Conservation (phyloP, 1,140 invertebrate genomes). For the Cataglyphis hispanica region DNA sequence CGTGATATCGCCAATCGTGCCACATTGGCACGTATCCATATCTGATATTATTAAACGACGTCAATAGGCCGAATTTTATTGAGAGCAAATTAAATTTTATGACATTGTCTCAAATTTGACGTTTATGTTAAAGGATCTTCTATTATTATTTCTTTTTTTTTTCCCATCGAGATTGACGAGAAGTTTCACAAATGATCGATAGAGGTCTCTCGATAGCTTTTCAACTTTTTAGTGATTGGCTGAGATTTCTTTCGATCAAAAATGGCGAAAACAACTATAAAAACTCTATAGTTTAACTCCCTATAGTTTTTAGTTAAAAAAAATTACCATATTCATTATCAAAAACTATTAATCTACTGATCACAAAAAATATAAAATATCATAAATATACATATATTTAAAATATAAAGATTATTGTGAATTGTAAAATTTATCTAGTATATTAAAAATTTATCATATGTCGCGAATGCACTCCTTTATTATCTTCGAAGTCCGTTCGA, state of each 20-base stretch:
- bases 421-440: too few relatives aligned
- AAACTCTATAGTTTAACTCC: too few relatives aligned
- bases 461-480: background rate
- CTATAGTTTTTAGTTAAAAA: too few relatives aligned
- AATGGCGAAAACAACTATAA: too few relatives aligned
- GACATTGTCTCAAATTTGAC: background rate
- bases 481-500: background rate
- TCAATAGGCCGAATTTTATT: background rate
- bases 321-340: too few relatives aligned
- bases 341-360: too few relatives aligned
- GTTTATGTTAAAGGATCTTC: background rate
- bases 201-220: background rate
- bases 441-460: background rate
- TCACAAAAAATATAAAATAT: too few relatives aligned
- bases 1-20: background rate
- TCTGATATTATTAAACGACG: background rate
- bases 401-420: too few relatives aligned
- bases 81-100: background rate
- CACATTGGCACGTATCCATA: constrained; percentile 4
- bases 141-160: background rate
- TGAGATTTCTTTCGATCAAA: too few relatives aligned
- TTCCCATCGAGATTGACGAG: background rate
- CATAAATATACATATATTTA: too few relatives aligned
- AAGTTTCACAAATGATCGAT: background rate
- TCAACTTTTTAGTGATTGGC: too few relatives aligned